Base-by-base conservation (phyloP, 2,797 vertebrate species). In the Mycteria americana region DNA sequence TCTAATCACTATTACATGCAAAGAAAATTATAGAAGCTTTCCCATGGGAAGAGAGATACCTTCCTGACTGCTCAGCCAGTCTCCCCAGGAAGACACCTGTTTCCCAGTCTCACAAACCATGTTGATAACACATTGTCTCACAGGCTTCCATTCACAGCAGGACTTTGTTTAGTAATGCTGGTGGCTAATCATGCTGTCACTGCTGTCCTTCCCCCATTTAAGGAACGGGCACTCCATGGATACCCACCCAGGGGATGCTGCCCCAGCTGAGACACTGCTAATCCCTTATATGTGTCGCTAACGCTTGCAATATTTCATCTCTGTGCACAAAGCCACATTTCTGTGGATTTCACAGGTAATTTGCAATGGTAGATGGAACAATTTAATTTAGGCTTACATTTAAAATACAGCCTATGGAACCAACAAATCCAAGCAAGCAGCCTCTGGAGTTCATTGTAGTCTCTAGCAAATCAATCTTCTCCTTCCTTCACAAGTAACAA, bases 151-250 rank as follows among this genome's bases (percentile, higher is more conserved):
- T 33, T 17, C 35, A 11, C 50, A 70, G 39, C 30, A 68, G 50
- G 39, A 35, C 10, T 59, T 63, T 5, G 15, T 64, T 81, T 35
- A 23, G 39, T 14, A 37, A 17, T 2, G 8, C 11, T 25, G 39
- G 8, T 43, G 25, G 11, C 18, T 35, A 33, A 31, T 57, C 48
- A n/a, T 14, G 14, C 9, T 60, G 63, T 18, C 45, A 19, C 28
- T 18, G 24, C 8, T 48, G 43, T 35, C 63, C 64, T 60, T 48
- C 60, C 62, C 15, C 41, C 62, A 5, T 11, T 41, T 18, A 41
- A 62, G 9, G 31, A 33, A 6, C 0, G 7, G 6, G 2, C 5
- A 7, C 22, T 31, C 22, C 12, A 19, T 4, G 28, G 63, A 10
- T 24, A 54, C 10, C n/a, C 39, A 24, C 27, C 17, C 75, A 73